A percentile compares a stretch with the other conserved stretches of the same genome.
Conservation (phyloP, 2,113 vertebrate genomes). For the Hippocampus comes region DNA sequence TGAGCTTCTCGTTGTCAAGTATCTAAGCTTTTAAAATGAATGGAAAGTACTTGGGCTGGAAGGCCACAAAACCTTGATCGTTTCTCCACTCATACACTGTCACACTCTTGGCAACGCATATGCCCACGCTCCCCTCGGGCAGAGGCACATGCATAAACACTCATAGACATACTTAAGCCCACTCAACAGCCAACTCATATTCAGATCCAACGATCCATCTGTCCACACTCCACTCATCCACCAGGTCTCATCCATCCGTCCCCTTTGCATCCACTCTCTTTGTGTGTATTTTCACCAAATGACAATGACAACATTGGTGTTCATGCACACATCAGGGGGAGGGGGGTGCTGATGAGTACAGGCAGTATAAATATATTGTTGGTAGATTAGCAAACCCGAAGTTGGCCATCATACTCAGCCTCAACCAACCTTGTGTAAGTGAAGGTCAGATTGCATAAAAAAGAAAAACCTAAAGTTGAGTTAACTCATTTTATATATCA, state of each 20-base stretch:
- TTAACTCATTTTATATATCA: too few relatives aligned
- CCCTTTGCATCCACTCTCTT: conserved; percentile 10
- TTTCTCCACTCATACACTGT: conserved; percentile 48
- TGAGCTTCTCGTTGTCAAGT: background rate
- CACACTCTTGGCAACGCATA: conserved; percentile 29
- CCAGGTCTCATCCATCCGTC: conserved; percentile 5
- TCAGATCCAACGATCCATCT: conserved; percentile 20
- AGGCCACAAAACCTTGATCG: conserved; percentile 35
- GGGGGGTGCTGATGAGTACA: too few relatives aligned
- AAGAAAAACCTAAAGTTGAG: too few relatives aligned
- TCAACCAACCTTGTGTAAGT: too few relatives aligned
- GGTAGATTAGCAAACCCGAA: background rate
- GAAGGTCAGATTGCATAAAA: too few relatives aligned
- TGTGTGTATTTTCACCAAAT: background rate
- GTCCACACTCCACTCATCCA: conserved; percentile 5
- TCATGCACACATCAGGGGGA: too few relatives aligned
- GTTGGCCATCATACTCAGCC: background rate
- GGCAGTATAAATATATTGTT: conserved; percentile 29
- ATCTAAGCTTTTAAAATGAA: conserved; percentile 32
- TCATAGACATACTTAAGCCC: conserved; percentile 27
- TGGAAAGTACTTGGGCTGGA: conserved; percentile 52
- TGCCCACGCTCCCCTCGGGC: conserved; percentile 4
- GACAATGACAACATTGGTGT: background rate
- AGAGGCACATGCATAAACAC: conserved; percentile 20
- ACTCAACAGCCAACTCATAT: conserved; percentile 33